Evolutionary conservation across 2,888 invertebrate genomes (phyloP), one percentile per base, ranked within the genome.

Genomic region (Rapana venosa): DNA sequence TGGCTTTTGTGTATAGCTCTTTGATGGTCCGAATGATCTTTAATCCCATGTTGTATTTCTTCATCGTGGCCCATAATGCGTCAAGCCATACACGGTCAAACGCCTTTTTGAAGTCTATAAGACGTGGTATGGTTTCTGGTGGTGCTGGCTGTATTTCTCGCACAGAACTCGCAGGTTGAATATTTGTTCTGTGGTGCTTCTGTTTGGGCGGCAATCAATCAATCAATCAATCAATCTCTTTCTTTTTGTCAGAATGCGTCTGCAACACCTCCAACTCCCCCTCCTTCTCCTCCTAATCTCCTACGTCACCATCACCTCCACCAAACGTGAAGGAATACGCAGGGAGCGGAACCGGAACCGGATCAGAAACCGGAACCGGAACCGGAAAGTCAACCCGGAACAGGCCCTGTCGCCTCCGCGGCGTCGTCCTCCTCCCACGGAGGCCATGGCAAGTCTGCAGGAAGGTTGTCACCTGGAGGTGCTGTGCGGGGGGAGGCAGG

Each of bases 401-500:
- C 47, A 47, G 47, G 47, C 47, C 47, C 2, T 47, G 8, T 47
- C 47, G 47, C 47, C 4, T 47, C 61, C 83, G 87, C 79, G 47
- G 74, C 85, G 88, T 5, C 88, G 90, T 35, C 35, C 56, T n/a
- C 79, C 87, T 15, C 88, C 74, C 30, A 79, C n/a, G 56, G 88
- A 77, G 13, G 88, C 36, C 58, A n/a, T 88, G 87, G 87, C 87
- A 1, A 32, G 32, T 13, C 32, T 35, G 77, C 32, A 86, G 13
- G 91, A 90, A 35, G 92, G 92, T 0, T 94, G 94, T 84, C 93
- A 93, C 74, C 92, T 94, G 88, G 94, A 94, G 88, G 93, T 94
- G 17, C 90, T 93, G 6, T 94, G 94, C 86, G 92, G 92, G 86
- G 92, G 93, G 1, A 93, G 93, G 70, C 88, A 91, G 20, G 88